phyloP scores from a whole-genome alignment of 1,140 invertebrate genomes.

The Tenebrio molitor region DNA sequence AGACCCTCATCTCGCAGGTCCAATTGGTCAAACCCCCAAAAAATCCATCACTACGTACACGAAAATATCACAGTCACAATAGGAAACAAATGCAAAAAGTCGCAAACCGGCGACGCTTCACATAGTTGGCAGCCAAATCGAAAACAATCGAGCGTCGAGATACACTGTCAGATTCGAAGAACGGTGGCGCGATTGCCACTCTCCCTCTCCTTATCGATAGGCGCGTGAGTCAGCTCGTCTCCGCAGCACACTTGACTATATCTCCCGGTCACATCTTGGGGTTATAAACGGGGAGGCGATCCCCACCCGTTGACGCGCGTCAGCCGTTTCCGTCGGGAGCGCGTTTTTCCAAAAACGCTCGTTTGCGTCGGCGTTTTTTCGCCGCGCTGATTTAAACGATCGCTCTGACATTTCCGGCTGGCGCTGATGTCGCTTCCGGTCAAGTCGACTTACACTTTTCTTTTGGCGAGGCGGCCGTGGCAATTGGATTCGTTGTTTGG shows the following conservation, averaged over 20 bases:
- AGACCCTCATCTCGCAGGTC: background rate
- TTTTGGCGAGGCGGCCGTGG: background rate
- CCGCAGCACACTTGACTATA: conserved; percentile 13
- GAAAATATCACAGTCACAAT: conserved; percentile 27
- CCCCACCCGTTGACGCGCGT: background rate
- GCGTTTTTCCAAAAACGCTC: too few species aligned
- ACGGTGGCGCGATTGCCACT: conserved; percentile 7
- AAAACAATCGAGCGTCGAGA: conserved; percentile 30
- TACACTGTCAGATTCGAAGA: conserved; percentile 21
- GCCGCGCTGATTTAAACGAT: too few species aligned
- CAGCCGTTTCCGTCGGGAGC: too few species aligned
- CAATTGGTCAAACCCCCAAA: too few species aligned
- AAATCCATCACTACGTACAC: background rate
- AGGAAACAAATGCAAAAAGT: conserved; percentile 10
- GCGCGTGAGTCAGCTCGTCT: background rate
- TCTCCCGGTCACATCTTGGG: background rate
- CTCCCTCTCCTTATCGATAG: conserved; percentile 7
- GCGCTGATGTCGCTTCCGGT: background rate
- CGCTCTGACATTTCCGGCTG: background rate
- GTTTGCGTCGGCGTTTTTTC: too few species aligned
- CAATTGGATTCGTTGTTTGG: background rate
- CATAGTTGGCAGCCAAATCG: conserved; percentile 29
- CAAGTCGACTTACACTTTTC: too few species aligned
- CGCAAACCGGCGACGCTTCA: background rate
- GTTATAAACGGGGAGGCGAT: background rate